A percentile compares a stretch with the other conserved stretches of the same genome.
Conservation (phyloP, 2,113 vertebrate species). For the Oreotragus oreotragus region DNA sequence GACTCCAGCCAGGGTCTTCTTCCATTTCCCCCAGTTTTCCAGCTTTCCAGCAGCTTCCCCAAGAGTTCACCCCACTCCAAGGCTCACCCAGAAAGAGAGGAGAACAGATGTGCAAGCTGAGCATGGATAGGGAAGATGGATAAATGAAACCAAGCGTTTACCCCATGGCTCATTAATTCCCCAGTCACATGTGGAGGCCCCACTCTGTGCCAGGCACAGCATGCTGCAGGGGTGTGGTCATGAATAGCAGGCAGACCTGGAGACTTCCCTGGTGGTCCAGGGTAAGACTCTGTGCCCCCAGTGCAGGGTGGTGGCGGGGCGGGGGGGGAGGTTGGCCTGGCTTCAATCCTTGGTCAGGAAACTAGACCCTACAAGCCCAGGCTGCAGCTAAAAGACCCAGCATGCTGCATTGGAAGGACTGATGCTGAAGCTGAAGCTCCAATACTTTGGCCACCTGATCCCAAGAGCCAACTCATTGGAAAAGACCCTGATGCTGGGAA, state of each 20-base stretch:
- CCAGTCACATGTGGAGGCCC: neutral
- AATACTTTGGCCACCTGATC: neutral
- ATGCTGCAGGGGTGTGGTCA: neutral
- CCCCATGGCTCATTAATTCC: neutral
- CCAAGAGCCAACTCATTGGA: neutral
- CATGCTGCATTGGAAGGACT: neutral
- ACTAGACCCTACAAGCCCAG: neutral
- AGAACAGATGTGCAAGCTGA: neutral
- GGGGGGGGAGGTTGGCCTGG: neutral
- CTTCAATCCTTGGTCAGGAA: neutral
- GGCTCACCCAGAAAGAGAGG: neutral
- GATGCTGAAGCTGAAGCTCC: neutral
- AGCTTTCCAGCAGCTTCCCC: neutral
- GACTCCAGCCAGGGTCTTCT: neutral
- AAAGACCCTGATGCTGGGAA: neutral
- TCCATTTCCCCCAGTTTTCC: neutral
- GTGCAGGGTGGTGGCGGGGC: neutral
- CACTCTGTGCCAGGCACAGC: neutral
- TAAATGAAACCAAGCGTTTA: rapidly evolving
- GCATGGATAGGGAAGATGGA: rapidly evolving
- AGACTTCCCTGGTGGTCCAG: neutral
- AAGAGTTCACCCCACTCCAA: neutral
- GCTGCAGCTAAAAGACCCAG: neutral
- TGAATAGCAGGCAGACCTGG: neutral
- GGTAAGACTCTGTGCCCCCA: neutral